Base-by-base conservation (phyloP, 2,888 invertebrate species). In the Polia nebulosa region DNA sequence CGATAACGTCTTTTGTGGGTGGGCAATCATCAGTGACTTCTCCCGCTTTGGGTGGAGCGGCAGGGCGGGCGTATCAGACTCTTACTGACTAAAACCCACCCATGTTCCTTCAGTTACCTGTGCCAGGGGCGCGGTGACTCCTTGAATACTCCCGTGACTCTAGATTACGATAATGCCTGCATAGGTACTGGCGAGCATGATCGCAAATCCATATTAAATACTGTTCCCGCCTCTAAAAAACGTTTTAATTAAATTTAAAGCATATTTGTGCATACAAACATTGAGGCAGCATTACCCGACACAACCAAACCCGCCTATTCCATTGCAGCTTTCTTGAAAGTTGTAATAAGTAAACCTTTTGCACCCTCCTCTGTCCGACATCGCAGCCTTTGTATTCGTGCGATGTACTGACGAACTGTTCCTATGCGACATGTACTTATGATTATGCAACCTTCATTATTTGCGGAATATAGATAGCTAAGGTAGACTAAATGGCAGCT, bases 371-470 rank as follows among this genome's bases (percentile, higher is more conserved):
- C 13, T 49, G 20, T 13, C 6, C 17, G n/a, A 9, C 15, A 20
- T 15, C 17, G 0, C 53, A 8, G 29, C 20, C 36, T 60, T 63
- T 56, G 52, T 71, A 81, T 77, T 71, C 81, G 36, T 29, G 9
- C 13, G 52, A 39, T 32, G 72, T 41, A 9, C 55, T 63, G 62
- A 44, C 59, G 41, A 32, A 27, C 45, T 25, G 49, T 76, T 47
- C 44, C 11, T 36, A 32, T 22, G 47, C 27, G 59, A 49, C 59
- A 32, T 56, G 56, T 44, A 49, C 41, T 49, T 70, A 77, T 77
- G 59, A 81, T 77, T 77, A 71, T 76, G 59, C 59, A 77, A 60
- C 57, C 56, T 25, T 52, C 44, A 76, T 63, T 52, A 76, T 80
- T 80, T 53, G 27, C 41, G n/a, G 70, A 68, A 76, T 76, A 53